phyloP scores from a whole-genome alignment of 2,888 invertebrate genomes.

The Xanthia togata region DNA sequence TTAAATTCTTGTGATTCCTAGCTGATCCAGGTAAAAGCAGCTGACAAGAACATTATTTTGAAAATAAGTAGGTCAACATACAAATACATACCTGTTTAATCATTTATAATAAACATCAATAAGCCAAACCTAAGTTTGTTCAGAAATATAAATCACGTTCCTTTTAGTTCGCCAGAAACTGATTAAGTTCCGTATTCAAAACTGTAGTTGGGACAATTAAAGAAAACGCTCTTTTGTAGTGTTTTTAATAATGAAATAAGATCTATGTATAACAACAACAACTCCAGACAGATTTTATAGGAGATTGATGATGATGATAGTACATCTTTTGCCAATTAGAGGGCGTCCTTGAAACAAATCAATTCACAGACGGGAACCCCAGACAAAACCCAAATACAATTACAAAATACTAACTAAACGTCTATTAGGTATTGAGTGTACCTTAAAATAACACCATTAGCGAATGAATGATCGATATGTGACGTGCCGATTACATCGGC shows the following conservation, averaged over 20 bases:
- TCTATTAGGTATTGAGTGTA: slow-evolving; percentile 30
- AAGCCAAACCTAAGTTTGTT: background rate
- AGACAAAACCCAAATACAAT: slow-evolving; percentile 32
- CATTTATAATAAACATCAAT: background rate
- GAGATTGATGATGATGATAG: background rate
- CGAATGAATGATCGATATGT: slow-evolving; percentile 45
- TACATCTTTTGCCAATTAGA: background rate
- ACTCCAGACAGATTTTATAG: background rate
- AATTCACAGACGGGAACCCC: background rate
- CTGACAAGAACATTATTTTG: background rate
- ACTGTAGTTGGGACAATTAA: background rate
- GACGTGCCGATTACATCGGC: slow-evolving; percentile 55
- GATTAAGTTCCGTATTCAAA: background rate
- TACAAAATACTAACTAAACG: slow-evolving; percentile 31
- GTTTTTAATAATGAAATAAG: too few relatives aligned
- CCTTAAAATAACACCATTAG: slow-evolving; percentile 31
- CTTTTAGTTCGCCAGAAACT: background rate
- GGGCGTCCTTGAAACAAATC: background rate
- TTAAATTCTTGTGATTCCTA: background rate
- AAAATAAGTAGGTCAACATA: background rate
- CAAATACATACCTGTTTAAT: background rate
- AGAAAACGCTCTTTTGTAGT: background rate
- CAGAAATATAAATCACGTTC: background rate
- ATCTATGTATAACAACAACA: background rate
- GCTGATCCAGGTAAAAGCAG: background rate